Base-by-base conservation (phyloP, 2,797 vertebrate species). In the Cuniculus paca region DNA sequence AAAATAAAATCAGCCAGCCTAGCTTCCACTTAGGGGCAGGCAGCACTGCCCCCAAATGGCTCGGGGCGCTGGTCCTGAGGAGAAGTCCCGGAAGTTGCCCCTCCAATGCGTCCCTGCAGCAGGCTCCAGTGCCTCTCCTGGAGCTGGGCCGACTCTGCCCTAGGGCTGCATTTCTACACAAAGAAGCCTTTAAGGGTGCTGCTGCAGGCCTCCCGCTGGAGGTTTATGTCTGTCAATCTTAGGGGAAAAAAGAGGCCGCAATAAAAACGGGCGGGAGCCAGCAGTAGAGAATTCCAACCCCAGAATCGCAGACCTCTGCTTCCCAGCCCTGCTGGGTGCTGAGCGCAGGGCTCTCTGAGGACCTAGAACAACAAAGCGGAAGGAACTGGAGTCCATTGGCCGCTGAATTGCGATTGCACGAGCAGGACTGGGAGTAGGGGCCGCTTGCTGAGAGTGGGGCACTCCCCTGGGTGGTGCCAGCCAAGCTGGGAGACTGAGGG, bases 101-200 rank as follows among this genome's bases (percentile, higher is more conserved):
- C 42, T 74, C 92, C 42, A 61, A 68, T 56, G 16, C 88, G 96
- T 74, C 65, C 78, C 91, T 70, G 56, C 68, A 74, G 91, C 77
- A 39, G 68, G 74, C 86, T 82, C 90, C 45, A 0, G 9, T 82
- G 45, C 90, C 93, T 88, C 82, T 97, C 88, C 85, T 80, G 88
- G 95, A 96, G 68, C 85, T 61, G 72, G 77, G 91, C 81, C 63
- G 54, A 93, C 80, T 96, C 97, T 93, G 61, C 79, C 96, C 97
- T 70, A 68, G 75, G 97, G 97, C 92, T 95, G 94, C 72, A 65
- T 54, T 97, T 97, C 88, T 95, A 4, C 93, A 97, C 95, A 97
- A 97, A 97, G 97, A 96, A 70, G 95, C 50, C 96, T 97, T 94
- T 93, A 95, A 93, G 96, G 93, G 95, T 83, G 78, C 93, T 88